Conservation (phyloP, 2,113 vertebrate genomes). For the Odocoileus virginianus region DNA sequence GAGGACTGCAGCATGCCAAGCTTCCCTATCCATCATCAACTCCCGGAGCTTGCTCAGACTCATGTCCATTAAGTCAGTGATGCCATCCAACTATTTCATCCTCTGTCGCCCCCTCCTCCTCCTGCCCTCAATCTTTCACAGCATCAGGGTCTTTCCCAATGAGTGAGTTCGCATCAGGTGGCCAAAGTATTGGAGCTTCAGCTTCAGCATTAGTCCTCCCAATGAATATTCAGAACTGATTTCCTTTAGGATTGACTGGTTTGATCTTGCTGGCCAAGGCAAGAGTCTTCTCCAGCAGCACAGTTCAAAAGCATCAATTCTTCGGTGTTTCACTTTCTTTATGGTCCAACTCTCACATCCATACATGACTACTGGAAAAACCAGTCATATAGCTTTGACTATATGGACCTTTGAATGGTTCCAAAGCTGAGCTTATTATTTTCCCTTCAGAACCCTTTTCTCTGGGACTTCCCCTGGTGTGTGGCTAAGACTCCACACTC, state of each 20-base stretch:
- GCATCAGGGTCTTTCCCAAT: neutral
- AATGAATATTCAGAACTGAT: neutral
- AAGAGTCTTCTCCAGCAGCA: neutral
- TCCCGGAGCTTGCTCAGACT: neutral
- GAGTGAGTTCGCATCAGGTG: neutral
- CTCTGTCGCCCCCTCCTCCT: neutral
- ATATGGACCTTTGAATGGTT: neutral
- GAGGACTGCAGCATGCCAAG: rapidly evolving
- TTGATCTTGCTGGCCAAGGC: neutral
- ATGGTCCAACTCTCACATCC: neutral
- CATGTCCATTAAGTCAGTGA: neutral
- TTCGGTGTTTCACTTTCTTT: neutral
- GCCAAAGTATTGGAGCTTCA: neutral
- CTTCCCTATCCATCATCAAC: neutral
- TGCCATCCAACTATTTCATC: neutral
- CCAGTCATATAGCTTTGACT: neutral
- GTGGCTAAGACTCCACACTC: neutral
- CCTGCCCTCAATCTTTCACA: neutral
- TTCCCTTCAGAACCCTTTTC: neutral
- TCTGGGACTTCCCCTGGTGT: neutral
- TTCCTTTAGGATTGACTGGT: neutral
- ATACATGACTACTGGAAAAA: neutral
- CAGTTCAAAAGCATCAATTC: neutral
- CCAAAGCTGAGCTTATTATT: neutral
- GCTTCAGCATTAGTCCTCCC: neutral